Evolutionary conservation across 2,888 invertebrate species (phyloP).

Genomic region (Luperina nickerlii): DNA sequence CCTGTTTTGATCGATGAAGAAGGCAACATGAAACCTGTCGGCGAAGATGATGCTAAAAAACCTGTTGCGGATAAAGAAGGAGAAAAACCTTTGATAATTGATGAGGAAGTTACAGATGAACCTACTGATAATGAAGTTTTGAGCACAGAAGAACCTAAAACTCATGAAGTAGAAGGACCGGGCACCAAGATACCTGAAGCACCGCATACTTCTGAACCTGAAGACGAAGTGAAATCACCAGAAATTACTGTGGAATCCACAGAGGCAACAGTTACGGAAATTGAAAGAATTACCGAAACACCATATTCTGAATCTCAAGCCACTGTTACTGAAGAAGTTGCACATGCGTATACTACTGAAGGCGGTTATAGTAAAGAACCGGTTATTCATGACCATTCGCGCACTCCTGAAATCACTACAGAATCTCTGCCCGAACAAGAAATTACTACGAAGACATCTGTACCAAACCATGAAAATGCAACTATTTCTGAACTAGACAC

Average conservation of each 20-base stretch:
- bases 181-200: slow-evolving; percentile 27
- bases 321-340: slow-evolving; percentile 10
- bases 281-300: slow-evolving; percentile 30
- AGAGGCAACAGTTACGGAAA: slow-evolving; percentile 25
- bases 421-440: slow-evolving; percentile 34
- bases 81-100: slow-evolving; percentile 28
- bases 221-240: slow-evolving; percentile 31
- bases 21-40: slow-evolving; percentile 17
- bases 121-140: slow-evolving; percentile 16
- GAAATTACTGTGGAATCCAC: slow-evolving; percentile 33
- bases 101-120: slow-evolving; percentile 30
- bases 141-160: slow-evolving; percentile 38
- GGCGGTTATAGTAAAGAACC: slow-evolving; percentile 28
- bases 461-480: slow-evolving; percentile 23
- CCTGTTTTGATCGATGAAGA: slow-evolving; percentile 16
- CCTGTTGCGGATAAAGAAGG: slow-evolving; percentile 7
- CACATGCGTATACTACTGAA: slow-evolving; percentile 9
- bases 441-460: slow-evolving; percentile 21
- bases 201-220: slow-evolving; percentile 17
- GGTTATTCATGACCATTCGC: slow-evolving; percentile 21
- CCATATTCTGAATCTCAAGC: slow-evolving; percentile 45
- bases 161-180: slow-evolving; percentile 32
- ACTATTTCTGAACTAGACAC: slow-evolving; percentile 16
- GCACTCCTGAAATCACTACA: slow-evolving; percentile 31
- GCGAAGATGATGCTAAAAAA: slow-evolving; percentile 24